Evolutionary conservation across 1,140 invertebrate genomes (phyloP).

Genomic region (Chymomyza costata): DNA sequence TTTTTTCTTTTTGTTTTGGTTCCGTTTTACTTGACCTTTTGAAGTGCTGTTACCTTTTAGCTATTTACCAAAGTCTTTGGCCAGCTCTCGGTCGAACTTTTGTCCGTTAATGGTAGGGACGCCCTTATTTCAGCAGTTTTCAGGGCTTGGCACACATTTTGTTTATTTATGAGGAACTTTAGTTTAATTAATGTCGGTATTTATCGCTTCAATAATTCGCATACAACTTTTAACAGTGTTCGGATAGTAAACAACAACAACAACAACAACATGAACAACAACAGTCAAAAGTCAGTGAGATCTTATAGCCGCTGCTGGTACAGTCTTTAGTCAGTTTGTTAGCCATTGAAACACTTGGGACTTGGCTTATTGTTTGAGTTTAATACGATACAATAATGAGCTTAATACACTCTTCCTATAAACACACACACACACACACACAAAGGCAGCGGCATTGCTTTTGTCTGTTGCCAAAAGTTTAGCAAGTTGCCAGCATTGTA

Average conservation of each 20-base stretch:
- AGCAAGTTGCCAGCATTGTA: background rate
- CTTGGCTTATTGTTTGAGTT: constrained; percentile 28
- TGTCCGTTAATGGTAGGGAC: no score
- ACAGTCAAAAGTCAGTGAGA: background rate
- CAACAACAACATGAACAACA: background rate
- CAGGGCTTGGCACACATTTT: constrained; percentile 56
- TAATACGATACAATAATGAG: constrained; percentile 48
- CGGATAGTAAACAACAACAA: constrained; percentile 3
- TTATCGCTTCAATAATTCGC: constrained; percentile 67
- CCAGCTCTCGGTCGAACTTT: constrained; percentile 21
- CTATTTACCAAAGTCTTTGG: background rate
- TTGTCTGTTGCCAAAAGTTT: constrained; percentile 25
- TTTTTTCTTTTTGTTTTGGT: constrained; percentile 2
- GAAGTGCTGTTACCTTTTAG: background rate
- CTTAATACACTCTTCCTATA: constrained; percentile 21
- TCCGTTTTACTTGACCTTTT: no score
- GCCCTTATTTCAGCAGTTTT: no score
- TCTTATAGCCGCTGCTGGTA: background rate
- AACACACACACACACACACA: background rate
- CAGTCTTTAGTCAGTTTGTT: constrained; percentile 1
- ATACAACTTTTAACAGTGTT: constrained; percentile 47
- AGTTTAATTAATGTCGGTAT: constrained; percentile 73
- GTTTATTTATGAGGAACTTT: constrained; percentile 67
- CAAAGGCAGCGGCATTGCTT: background rate
- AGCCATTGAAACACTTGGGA: background rate